Conservation (phyloP, 1,140 invertebrate species). For the Bombyx mori region DNA sequence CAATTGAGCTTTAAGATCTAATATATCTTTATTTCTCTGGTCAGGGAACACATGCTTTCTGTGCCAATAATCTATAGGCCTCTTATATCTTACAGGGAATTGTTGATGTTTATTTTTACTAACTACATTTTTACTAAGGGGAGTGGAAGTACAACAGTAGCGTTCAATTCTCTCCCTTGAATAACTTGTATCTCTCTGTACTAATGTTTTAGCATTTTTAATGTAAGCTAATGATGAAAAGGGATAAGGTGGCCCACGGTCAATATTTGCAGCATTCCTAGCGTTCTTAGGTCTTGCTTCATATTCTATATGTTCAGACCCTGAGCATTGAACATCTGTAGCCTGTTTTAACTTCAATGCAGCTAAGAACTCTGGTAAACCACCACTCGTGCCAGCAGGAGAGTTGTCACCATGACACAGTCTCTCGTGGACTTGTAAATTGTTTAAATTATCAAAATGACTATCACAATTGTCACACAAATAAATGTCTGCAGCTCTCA, state of each 20-base stretch:
- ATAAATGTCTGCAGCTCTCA: slow-evolving; percentile 75
- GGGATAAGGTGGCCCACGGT: slow-evolving; percentile 59
- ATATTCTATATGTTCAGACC: slow-evolving; percentile 13
- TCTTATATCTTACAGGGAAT: slow-evolving; percentile 57
- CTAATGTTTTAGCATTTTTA: slow-evolving; percentile 45
- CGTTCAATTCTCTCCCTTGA: slow-evolving; percentile 58
- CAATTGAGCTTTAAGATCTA: slow-evolving; percentile 61
- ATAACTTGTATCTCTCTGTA: slow-evolving; percentile 42
- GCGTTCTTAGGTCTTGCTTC: slow-evolving; percentile 33
- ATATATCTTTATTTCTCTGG: slow-evolving; percentile 55
- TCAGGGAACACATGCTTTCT: slow-evolving; percentile 49
- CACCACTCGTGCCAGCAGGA: slow-evolving; percentile 31
- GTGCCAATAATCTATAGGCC: slow-evolving; percentile 64
- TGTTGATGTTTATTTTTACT: slow-evolving; percentile 54
- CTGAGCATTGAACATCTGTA: slow-evolving; percentile 15
- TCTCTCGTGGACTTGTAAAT: slow-evolving; percentile 57
- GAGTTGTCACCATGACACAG: slow-evolving; percentile 53
- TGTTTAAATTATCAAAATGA: slow-evolving; percentile 60
- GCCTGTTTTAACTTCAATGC: slow-evolving; percentile 43
- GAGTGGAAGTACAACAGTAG: slow-evolving; percentile 48
- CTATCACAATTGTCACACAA: slow-evolving; percentile 82
- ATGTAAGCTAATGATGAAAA: slow-evolving; percentile 65
- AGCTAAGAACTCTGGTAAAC: slow-evolving; percentile 47
- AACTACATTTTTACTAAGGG: slow-evolving; percentile 47
- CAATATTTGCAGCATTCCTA: slow-evolving; percentile 44